phyloP scores from a whole-genome alignment of 2,888 invertebrate genomes.

The Balanococcus diminutus region DNA sequence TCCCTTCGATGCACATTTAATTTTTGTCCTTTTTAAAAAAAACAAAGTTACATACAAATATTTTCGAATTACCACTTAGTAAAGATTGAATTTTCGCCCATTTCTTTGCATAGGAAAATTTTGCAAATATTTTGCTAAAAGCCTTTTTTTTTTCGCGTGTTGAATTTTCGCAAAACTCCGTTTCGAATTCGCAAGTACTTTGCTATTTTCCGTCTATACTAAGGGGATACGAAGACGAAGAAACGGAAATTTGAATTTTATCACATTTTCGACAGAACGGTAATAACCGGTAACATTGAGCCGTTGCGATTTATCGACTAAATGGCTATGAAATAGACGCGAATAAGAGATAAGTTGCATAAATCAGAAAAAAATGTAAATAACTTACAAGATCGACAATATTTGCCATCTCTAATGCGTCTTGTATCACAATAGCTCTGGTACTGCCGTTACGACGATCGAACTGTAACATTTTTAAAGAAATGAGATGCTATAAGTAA shows the following conservation, averaged over 20 bases:
- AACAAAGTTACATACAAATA: too few relatives aligned
- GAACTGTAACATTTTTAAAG: slow-evolving; percentile 67
- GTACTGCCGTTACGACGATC: slow-evolving; percentile 89
- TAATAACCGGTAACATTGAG: background rate
- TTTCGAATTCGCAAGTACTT: background rate
- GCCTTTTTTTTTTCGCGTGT: too few relatives aligned
- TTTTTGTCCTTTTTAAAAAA: too few relatives aligned
- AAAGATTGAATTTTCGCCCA: too few relatives aligned
- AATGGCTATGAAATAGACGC: background rate
- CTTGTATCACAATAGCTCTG: slow-evolving; percentile 86
- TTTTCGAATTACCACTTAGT: too few relatives aligned
- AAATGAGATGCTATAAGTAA: background rate
- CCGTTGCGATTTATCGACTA: background rate
- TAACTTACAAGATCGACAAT: slow-evolving; percentile 91
- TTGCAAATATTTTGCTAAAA: too few relatives aligned
- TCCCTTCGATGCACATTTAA: too few relatives aligned
- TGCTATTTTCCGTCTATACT: too few relatives aligned
- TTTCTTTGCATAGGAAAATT: too few relatives aligned
- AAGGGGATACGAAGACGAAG: background rate
- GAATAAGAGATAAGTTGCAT: background rate
- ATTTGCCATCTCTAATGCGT: slow-evolving; percentile 95
- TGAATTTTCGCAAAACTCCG: too few relatives aligned
- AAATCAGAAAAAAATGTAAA: slow-evolving; percentile 13
- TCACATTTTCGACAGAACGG: background rate
- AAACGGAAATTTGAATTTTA: background rate